Evolutionary conservation across 2,888 invertebrate species (phyloP).

Genomic region (Leptinotarsa peninsularis): DNA sequence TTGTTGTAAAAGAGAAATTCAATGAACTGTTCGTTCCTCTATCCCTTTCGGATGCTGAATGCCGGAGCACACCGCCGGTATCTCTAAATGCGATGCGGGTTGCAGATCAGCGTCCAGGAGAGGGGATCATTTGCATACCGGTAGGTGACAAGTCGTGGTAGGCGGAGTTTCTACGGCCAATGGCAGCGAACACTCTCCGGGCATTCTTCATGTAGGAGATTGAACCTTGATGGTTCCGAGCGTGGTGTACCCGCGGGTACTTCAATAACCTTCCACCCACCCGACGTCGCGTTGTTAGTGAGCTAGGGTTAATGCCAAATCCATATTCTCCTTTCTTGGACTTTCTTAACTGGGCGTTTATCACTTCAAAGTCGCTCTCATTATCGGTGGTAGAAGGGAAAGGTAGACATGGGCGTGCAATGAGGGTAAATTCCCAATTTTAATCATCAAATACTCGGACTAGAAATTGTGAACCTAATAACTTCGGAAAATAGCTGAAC

Average conservation of each 20-base stretch:
- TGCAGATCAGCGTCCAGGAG: slow-evolving; percentile 46
- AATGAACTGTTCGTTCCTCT: slow-evolving; percentile 15
- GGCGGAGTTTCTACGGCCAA: slow-evolving; percentile 64
- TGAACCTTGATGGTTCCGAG: slow-evolving; percentile 65
- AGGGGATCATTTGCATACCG: slow-evolving; percentile 67
- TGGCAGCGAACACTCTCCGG: slow-evolving; percentile 57
- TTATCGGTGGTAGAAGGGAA: slow-evolving; percentile 42
- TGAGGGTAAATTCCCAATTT: neutral
- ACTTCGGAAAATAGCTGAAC: too few relatives aligned
- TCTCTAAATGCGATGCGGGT: slow-evolving; percentile 48
- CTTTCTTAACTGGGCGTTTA: slow-evolving; percentile 52
- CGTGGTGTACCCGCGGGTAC: slow-evolving; percentile 55
- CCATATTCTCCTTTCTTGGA: slow-evolving; percentile 52
- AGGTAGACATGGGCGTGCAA: slow-evolving; percentile 35
- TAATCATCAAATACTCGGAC: too few relatives aligned
- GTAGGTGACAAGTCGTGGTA: slow-evolving; percentile 67
- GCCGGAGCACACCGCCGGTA: slow-evolving; percentile 42
- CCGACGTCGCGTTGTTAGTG: slow-evolving; percentile 43
- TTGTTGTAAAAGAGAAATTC: neutral
- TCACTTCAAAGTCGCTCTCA: slow-evolving; percentile 52
- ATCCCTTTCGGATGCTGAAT: slow-evolving; percentile 46
- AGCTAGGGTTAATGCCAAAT: slow-evolving; percentile 54
- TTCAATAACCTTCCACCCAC: slow-evolving; percentile 55
- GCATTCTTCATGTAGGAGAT: slow-evolving; percentile 61
- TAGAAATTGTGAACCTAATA: too few relatives aligned